A percentile compares a stretch with the other conserved stretches of the same genome.
Conservation (phyloP, 2,888 invertebrate species). For the Eutolmus rufibarbis region DNA sequence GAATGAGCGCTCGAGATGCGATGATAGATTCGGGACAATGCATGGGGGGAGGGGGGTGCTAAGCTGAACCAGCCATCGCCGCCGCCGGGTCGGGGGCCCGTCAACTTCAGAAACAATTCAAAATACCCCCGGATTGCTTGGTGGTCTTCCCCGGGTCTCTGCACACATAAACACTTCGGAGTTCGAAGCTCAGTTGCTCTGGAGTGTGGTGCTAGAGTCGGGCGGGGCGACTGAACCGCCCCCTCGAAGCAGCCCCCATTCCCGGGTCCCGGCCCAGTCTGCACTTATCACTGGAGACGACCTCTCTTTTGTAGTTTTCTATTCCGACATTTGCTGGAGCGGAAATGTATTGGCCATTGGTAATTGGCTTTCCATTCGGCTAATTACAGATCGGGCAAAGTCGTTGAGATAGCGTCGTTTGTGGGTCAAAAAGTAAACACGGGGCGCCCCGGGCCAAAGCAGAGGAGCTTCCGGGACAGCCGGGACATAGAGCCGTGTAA, state of each 20-base stretch:
- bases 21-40: constrained; percentile 37
- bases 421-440: constrained; percentile 17
- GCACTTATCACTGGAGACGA: constrained; percentile 15
- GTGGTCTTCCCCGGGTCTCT: background rate
- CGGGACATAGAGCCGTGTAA: background rate
- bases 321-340: constrained; percentile 44
- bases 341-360: constrained; percentile 47
- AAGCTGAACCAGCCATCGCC: background rate
- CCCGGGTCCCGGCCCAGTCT: constrained; percentile 4
- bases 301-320: constrained; percentile 41
- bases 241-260: background rate
- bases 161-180: constrained; percentile 27
- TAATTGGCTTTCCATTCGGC: constrained; percentile 48
- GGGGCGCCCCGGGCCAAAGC: background rate
- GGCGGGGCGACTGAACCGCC: background rate
- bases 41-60: background rate
- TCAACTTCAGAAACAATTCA: constrained; percentile 47
- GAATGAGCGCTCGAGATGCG: constrained; percentile 35
- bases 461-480: background rate
- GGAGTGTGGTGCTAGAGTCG: background rate
- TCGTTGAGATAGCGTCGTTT: constrained; percentile 29
- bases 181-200: background rate
- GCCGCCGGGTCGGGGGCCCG: constrained; percentile 30
- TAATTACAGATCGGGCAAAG: constrained; percentile 43
- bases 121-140: constrained; percentile 31